Base-by-base conservation (phyloP, 2,888 invertebrate species). In the Metacarcinus magister region DNA sequence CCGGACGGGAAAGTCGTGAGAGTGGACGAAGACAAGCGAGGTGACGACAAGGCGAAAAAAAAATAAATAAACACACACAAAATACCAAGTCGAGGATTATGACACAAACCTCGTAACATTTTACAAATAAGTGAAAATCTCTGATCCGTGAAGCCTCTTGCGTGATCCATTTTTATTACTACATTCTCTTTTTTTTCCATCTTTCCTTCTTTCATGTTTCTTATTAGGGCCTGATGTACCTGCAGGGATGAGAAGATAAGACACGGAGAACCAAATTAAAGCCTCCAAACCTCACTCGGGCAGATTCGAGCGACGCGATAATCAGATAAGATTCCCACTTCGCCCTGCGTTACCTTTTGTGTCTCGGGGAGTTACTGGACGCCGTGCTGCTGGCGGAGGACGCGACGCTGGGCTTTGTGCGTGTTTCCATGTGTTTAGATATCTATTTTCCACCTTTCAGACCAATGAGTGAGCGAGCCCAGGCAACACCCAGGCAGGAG, bases 211-310 rank as follows among this genome's bases (percentile, higher is more conserved):
- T 82, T 32, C 82, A 4, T 67, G 67, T 67, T 67, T 67, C 67
- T 67, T 82, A 82, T 82, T 82, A 82, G 82, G 82, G 32, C 10
- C 82, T 82, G 82, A 82, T 82, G 82, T 82, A 82, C 32, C 82
- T 82, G 82, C 82, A 13, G 82, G n/a, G 82, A 82, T 82, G 82
- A 82, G 82, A 82, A 82, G 82, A 82, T 82, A 82, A 82, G 82
- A 82, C 82, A 82, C 82, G 82, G 82, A 82, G 82, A 82, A 82
- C 82, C 82, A 82, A 82, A 82, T 82, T 82, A 82, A 82, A 82
- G 82, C 82, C 82, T 28, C 82, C 82, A 32, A 82, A 32, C 28
- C 82, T 82, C 82, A 82, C 82, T 32, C 82, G 82, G 82, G 82
- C 82, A 82, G 82, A 82, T 82, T 28, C 82, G 82, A 82, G 82